Conservation (phyloP, 2,797 vertebrate species). For the Oreochromis grahami region DNA sequence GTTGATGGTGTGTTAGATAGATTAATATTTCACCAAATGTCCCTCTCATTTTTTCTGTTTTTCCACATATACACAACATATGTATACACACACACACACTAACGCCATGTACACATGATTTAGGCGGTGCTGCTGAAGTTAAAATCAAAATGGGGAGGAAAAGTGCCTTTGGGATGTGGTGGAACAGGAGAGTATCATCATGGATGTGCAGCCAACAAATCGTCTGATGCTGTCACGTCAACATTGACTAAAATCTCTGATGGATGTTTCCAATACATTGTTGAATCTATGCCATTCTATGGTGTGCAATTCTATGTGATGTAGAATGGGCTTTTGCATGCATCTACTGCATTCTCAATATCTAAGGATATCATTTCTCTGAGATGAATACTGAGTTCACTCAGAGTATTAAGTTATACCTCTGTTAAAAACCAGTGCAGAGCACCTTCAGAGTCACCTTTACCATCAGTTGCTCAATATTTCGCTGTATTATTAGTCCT, state of each 20-base stretch:
- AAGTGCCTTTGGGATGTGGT: neutral
- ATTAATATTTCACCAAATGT: neutral
- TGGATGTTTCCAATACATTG: neutral
- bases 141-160: neutral
- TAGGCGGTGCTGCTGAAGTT: neutral
- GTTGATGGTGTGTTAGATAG: neutral
- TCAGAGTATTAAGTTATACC: neutral
- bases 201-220: conserved; percentile 48
- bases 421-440: neutral
- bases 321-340: neutral
- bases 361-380: neutral
- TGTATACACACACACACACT: neutral
- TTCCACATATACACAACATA: neutral
- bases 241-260: neutral
- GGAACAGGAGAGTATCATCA: conserved; percentile 31
- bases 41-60: neutral
- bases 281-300: neutral
- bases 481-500: neutral
- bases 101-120: neutral
- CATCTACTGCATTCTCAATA: neutral
- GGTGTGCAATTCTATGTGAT: neutral
- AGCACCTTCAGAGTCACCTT: neutral
- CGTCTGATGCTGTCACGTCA: conserved; percentile 33
- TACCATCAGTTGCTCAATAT: neutral
- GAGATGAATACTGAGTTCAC: neutral